Evolutionary conservation across 2,797 vertebrate species (phyloP), one percentile per base, ranked within the genome.

Genomic region (Pristis pectinata): DNA sequence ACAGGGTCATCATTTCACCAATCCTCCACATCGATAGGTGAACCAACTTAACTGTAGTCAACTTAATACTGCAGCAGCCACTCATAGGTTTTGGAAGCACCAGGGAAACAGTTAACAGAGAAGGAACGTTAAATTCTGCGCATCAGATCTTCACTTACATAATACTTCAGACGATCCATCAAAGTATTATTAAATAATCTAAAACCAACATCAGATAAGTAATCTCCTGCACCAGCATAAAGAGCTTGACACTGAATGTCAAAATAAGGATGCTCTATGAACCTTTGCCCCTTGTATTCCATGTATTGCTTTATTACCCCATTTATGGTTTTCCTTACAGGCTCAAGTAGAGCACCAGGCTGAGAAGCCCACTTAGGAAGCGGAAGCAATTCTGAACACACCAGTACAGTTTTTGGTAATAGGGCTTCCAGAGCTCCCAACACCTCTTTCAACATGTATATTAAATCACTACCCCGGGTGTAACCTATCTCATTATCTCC

Each of bases 181-280:
- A 91, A 91, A 91, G 61, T 24, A 37, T 64, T 67, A 91, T 67
- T 91, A 61, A 91, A 91, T 91, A 91, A 67, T 91, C 91, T 59
- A 91, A 91, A 67, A 91, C 87, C 87, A 91, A 91, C 19, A 91
- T 67, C 19, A 41, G 87, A 67, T 91, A 91, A 67, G n/a, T 67
- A 67, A 91, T 67, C 87, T 34, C 85, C 85, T 91, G 17, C 37
- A 64, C 87, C 59, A 91, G 41, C n/a, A 91, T 67, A 91, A 67
- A 91, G 87, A 91, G n/a, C 87, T 91, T 67, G n/a, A 64, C 34
- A 17, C 59, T 67, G 30, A 37, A 91, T 41, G 22, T 67, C n/a
- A 91, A 91, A 91, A 44, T 80, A 80, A 91, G 87, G 61, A 61
- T 91, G 87, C 64, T 91, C 87, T 91, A 91, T 37, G 85, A 37